Conservation (phyloP, 2,888 invertebrate species). For the Dendrolimus pini region DNA sequence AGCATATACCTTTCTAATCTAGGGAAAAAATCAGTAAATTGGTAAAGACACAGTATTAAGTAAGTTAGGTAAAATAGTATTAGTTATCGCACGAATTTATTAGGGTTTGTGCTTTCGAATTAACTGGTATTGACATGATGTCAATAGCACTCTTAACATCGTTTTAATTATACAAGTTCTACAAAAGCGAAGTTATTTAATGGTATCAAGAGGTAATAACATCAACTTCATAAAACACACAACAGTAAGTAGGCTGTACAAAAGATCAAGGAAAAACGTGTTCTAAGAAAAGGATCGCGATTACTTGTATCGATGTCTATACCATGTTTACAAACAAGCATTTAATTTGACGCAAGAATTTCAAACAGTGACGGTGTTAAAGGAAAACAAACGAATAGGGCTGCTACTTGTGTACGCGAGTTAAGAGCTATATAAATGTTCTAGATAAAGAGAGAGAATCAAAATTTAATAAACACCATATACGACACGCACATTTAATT, state of each 20-base stretch:
- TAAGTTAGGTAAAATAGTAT: too few relatives aligned
- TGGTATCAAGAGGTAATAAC: neutral
- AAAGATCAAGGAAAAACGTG: constrained; percentile 35
- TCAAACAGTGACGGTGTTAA: constrained; percentile 50
- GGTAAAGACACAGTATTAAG: too few relatives aligned
- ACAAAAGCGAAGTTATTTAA: neutral
- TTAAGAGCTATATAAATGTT: too few relatives aligned
- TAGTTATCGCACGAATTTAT: too few relatives aligned
- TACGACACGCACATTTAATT: too few relatives aligned
- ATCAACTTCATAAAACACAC: neutral
- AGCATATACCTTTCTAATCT: too few relatives aligned
- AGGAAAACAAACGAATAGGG: constrained; percentile 38
- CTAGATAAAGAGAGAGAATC: too few relatives aligned
- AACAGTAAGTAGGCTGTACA: neutral
- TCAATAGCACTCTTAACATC: neutral
- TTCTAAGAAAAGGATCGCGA: constrained; percentile 53
- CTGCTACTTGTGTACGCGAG: too few relatives aligned
- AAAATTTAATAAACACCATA: too few relatives aligned
- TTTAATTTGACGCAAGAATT: constrained; percentile 64
- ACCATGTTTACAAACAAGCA: constrained; percentile 59
- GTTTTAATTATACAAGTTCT: neutral
- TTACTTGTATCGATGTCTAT: constrained; percentile 39
- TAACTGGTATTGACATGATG: neutral
- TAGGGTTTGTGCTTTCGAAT: too few relatives aligned
- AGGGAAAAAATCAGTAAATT: too few relatives aligned